Evolutionary conservation across 2,113 vertebrate species (phyloP), one percentile per base, ranked within the genome.

Genomic region (Syngnathus floridae): DNA sequence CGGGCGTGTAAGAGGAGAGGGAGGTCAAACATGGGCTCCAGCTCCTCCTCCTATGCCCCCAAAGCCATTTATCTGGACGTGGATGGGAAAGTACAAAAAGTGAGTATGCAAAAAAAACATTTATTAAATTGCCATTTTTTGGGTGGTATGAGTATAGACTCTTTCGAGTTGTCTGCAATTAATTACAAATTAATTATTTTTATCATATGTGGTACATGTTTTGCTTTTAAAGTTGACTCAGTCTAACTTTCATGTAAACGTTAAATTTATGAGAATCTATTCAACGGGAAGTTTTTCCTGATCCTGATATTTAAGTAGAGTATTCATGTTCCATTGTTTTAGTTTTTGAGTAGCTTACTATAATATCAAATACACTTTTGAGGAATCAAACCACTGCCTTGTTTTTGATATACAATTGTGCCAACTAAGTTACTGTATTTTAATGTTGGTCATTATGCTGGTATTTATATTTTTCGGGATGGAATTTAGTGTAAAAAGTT

Each of bases 71-170:
- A 90, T 75, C 79, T 92, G 78, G 84, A 92, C 49, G 90, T 91
- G 77, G 89, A 91, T 46, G 90, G 89, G 6, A 90, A 89, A 70
- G 76, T 90, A 48, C 90, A 91, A 67, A 92, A 91, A 88, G 90
- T 92, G 71, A 31, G 79, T 71, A 7, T 14, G 8, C 7, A 10
- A 35, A 31, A 35, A 5, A 6, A 55, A 54, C 12, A 26, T 26
- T 0, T 8, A 7, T 0, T 8, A 7, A 21, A 38, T 58, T 38
- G 16, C 17, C 7, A 37, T 10, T 8, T 58, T 11, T 6, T 38
- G 17, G 2, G 26, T 31, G 26, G 26, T 31, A 26, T 26, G 22
- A 26, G n/a, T n/a, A n/a, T n/a, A n/a, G n/a, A n/a, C 26, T 26
- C 26, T 31, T 31, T 31, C 3, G 26, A 31, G 3, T 31, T 31